Percentiles rank a stretch among this genome's conserved stretches.
phyloP scores from a whole-genome alignment of 2,888 invertebrate genomes.

The Acleris sparsana region DNA sequence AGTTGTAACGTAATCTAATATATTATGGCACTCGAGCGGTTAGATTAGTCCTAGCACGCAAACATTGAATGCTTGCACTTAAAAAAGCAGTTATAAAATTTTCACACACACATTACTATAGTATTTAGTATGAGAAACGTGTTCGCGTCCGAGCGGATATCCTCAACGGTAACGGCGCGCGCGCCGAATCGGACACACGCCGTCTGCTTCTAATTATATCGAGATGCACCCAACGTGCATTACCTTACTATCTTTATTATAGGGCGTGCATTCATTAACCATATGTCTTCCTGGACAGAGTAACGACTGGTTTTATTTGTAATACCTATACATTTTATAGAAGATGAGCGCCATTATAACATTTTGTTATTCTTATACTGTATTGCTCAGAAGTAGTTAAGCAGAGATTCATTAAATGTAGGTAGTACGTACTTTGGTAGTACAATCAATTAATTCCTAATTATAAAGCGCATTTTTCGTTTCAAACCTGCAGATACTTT shows the following conservation, averaged over 20 bases:
- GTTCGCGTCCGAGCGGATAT: slow-evolving; percentile 66
- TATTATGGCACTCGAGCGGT: slow-evolving; percentile 25
- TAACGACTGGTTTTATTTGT: not conserved
- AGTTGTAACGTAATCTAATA: slow-evolving; percentile 28
- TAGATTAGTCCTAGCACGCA: slow-evolving; percentile 49
- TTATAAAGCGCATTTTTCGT: too few relatives aligned
- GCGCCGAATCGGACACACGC: slow-evolving; percentile 45
- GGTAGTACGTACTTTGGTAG: too few relatives aligned
- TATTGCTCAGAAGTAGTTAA: too few relatives aligned
- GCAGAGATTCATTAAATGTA: too few relatives aligned
- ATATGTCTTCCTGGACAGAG: not conserved
- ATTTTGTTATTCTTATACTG: too few relatives aligned
- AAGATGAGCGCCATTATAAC: too few relatives aligned
- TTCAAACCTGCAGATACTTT: too few relatives aligned
- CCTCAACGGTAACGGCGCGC: slow-evolving; percentile 59
- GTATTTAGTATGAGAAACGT: slow-evolving; percentile 59
- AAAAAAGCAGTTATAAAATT: slow-evolving; percentile 50
- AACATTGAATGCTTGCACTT: slow-evolving; percentile 45
- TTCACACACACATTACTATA: slow-evolving; percentile 41
- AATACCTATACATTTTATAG: too few relatives aligned
- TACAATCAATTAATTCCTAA: too few relatives aligned
- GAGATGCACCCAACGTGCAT: slow-evolving; percentile 30
- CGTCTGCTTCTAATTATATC: slow-evolving; percentile 45
- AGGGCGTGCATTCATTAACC: slow-evolving; percentile 17
- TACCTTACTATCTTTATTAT: slow-evolving; percentile 31